A percentile compares a stretch with the other conserved stretches of the same genome.
Evolutionary conservation across 2,888 invertebrate species (phyloP).

Genomic region (Chrysolina americana): DNA sequence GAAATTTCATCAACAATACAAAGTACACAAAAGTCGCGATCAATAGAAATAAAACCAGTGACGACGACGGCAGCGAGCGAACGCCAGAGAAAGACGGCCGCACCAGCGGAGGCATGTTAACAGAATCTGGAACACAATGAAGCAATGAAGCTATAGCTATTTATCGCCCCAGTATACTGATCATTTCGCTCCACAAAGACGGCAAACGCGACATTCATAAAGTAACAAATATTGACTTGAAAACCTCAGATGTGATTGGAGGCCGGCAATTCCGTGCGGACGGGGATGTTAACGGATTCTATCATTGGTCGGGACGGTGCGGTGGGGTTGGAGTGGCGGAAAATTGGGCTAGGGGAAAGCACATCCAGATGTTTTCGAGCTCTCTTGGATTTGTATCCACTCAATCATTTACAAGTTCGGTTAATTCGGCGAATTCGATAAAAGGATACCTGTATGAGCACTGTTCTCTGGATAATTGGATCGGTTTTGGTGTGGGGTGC

Average conservation of each 20-base stretch:
- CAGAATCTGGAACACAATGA: conserved; percentile 60
- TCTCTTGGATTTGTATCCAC: conserved; percentile 37
- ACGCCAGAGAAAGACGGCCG: conserved; percentile 48
- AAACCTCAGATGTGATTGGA: conserved; percentile 69
- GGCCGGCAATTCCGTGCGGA: conserved; percentile 62
- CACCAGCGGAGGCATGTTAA: conserved; percentile 58
- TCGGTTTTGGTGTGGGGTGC: not conserved
- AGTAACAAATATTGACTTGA: conserved; percentile 70
- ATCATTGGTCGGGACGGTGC: conserved; percentile 46
- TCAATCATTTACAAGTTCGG: conserved; percentile 60
- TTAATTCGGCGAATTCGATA: conserved; percentile 44
- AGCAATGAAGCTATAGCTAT: conserved; percentile 63
- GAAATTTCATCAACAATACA: conserved; percentile 3
- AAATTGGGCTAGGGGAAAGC: conserved; percentile 49
- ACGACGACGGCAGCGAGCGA: conserved; percentile 14
- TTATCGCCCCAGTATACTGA: conserved; percentile 65
- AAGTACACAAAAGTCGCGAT: conserved; percentile 29
- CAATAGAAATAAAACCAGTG: conserved; percentile 43
- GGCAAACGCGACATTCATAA: conserved; percentile 61
- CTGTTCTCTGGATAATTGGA: conserved; percentile 6
- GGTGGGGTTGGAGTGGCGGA: conserved; percentile 44
- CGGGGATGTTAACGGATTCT: conserved; percentile 51
- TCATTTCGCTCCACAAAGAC: conserved; percentile 65
- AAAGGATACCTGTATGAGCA: conserved; percentile 14
- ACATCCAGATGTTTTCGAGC: conserved; percentile 43